Evolutionary conservation across 2,888 invertebrate genomes (phyloP), one percentile per base, ranked within the genome.

Genomic region (Drosophila prolongata): DNA sequence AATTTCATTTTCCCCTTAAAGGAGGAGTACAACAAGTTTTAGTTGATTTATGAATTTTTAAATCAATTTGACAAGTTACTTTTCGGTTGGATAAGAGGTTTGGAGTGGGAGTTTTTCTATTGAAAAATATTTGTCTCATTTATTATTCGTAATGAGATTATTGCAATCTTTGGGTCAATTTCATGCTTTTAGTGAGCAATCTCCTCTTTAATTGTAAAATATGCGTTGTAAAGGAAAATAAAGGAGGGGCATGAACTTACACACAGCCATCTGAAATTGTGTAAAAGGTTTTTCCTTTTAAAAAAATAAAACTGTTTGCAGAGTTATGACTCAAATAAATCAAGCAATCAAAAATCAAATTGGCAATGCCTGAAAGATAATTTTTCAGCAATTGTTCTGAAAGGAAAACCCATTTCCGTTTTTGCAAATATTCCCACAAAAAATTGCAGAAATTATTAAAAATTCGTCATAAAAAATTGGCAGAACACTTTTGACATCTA

Each of bases 31-130:
- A 64, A 50, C 53, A 53, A 53, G 44, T 73, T 71, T 68, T 75
- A 59, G 74, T 82, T 86, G 87, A 86, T 87, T 87, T 86, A 86
- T 87, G 82, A 85, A 82, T 79, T 85, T 79, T 79, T 60, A 80
- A 86, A 86, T 82, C 80, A 82, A 86, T 85, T 86, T 86, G 85
- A 85, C 85, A 85, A 75, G 67, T 68, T 76, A 57, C 67, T 67
- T 66, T 66, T 37, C 52, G 40, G 35, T 54, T 40, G 56, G 38
- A 56, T 24, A 1, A 14, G 38, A 43, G 54, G 11, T 13, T 52
- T 14, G 11, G 59, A 60, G 3, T 30, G 19, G 37, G 34, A 19
- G 16, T 3, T 11, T 16, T 1, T 34, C 27, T 66, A 66, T 66
- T 47, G 38, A 27, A 46, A 62, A 47, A 54, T 54, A 40, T 66